Conservation (phyloP, 2,113 vertebrate genomes). For the Mormyrus lacerda region DNA sequence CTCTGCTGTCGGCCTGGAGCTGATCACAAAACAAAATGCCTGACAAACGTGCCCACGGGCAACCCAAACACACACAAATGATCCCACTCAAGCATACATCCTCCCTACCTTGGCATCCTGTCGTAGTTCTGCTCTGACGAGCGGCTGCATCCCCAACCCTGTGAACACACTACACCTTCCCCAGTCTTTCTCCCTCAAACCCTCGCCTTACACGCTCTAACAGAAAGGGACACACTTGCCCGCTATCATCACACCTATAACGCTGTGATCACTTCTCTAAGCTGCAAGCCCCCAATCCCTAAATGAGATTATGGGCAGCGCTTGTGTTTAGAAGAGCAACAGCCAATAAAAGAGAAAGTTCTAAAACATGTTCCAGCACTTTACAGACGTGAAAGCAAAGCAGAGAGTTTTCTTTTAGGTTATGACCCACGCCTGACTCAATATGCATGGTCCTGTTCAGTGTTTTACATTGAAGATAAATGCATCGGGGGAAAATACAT, state of each 20-base stretch:
- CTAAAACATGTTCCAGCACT: background rate
- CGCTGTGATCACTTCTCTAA: conserved; percentile 32
- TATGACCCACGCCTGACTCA: background rate
- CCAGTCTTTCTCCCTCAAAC: background rate
- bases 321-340: conserved; percentile 14
- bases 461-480: background rate
- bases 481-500: background rate
- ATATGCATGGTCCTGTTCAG: background rate
- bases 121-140: background rate
- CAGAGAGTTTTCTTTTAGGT: background rate
- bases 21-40: background rate
- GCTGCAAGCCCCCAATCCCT: conserved; percentile 34
- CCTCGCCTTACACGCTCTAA: background rate
- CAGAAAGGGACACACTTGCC: conserved; percentile 25
- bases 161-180: background rate
- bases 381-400: background rate
- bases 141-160: background rate
- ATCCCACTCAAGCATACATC: background rate
- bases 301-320: conserved; percentile 43
- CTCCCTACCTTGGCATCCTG: background rate
- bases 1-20: background rate
- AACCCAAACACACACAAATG: background rate
- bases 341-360: conserved; percentile 30
- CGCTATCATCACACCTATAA: conserved; percentile 17
- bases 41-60: background rate